Percentiles rank a stretch among this genome's conserved stretches.
These are phyloP conservation scores for Argyresthia goedartella DNA, from an alignment of 2,888 invertebrate genomes.

Conservation along the genomic window DNA sequence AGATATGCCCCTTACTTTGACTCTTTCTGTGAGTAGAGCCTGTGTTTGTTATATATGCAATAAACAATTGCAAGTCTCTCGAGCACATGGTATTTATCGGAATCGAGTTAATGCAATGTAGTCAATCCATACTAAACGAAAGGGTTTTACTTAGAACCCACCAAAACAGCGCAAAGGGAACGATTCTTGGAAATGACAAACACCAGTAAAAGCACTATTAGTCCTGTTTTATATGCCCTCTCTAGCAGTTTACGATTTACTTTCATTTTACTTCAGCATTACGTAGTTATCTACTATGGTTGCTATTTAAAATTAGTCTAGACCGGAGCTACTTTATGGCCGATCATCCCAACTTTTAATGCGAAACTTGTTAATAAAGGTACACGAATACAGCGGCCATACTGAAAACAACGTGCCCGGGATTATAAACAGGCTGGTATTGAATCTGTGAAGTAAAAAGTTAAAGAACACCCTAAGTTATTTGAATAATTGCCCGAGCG, in stretches of 20 bases:
- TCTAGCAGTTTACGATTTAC: conserved; percentile 19
- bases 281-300: not conserved
- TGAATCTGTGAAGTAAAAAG: not conserved
- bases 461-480: not conserved
- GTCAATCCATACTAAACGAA: too few relatives aligned
- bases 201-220: conserved; percentile 4
- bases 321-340: not conserved
- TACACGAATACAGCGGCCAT: not conserved
- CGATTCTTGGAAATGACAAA: not conserved
- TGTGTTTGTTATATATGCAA: too few relatives aligned
- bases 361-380: not conserved
- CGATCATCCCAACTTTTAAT: not conserved
- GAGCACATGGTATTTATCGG: too few relatives aligned
- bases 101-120: too few relatives aligned
- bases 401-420: too few relatives aligned
- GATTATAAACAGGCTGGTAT: too few relatives aligned
- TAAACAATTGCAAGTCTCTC: too few relatives aligned
- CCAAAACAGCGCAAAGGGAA: too few relatives aligned
- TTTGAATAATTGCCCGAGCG: too few relatives aligned
- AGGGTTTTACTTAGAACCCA: too few relatives aligned
- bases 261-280: conserved; percentile 23
- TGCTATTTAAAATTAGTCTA: not conserved
- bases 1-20: too few relatives aligned
- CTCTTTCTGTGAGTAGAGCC: too few relatives aligned
- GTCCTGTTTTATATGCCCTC: conserved; percentile 6